phyloP scores from a whole-genome alignment of 2,888 invertebrate genomes.

The Drosophila rubida region DNA sequence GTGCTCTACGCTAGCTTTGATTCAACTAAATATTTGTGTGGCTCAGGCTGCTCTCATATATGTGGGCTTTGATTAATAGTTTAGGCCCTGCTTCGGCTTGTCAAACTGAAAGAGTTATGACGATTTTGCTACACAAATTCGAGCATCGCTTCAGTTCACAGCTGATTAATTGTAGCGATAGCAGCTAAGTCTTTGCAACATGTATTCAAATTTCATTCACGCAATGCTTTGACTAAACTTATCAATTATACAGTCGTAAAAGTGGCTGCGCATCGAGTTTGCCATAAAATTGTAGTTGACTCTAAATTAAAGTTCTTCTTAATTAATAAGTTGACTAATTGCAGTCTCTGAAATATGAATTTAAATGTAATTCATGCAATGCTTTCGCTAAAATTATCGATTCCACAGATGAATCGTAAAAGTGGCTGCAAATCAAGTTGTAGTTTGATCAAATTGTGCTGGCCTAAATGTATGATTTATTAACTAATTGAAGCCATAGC shows the following conservation, averaged over 20 bases:
- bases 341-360: not conserved
- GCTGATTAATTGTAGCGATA: not conserved
- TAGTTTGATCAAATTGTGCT: too few species aligned
- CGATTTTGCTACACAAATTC: not conserved
- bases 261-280: too few species aligned
- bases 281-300: too few species aligned
- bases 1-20: conserved; percentile 7
- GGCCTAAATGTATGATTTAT: too few species aligned
- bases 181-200: not conserved
- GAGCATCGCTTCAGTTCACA: not conserved
- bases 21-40: not conserved
- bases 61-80: conserved; percentile 34
- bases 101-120: conserved; percentile 15
- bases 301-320: too few species aligned
- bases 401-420: too few species aligned
- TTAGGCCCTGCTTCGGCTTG: conserved; percentile 6
- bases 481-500: too few species aligned
- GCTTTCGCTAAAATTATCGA: not conserved
- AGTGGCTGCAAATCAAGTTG: too few species aligned
- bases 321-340: too few species aligned
- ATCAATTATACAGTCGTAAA: too few species aligned
- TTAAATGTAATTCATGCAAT: too few species aligned
- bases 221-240: not conserved
- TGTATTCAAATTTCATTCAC: too few species aligned
- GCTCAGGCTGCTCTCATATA: not conserved